Evolutionary conservation across 2,797 vertebrate species (phyloP), one percentile per base, ranked within the genome.

Genomic region (Coccyzus lansbergi): DNA sequence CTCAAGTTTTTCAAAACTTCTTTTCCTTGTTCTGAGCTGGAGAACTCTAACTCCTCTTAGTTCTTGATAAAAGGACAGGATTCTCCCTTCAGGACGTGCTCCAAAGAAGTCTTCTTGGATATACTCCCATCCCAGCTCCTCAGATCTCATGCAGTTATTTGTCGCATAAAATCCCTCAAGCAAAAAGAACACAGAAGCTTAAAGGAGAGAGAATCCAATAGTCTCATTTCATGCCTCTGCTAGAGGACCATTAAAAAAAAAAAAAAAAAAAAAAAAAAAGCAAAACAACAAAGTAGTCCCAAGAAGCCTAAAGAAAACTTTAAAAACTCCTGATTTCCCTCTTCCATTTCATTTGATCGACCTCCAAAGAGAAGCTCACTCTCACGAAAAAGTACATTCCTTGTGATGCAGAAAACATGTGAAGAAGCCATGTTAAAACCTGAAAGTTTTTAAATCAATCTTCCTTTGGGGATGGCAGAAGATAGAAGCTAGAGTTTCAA

Each of bases 161-260:
- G 64, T 92, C 83, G 78, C 31, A 46, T 88, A 74, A 94, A 93
- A 84, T 53, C 67, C 70, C 74, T 40, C 81, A 33, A 63, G 81
- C 8, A 75, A 84, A 86, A 86, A 67, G 12, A 75, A 63, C 60
- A 77, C 19, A 67, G 36, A 77, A 55, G 49, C 48, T 63, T 67
- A 62, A 10, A 90, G 58, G 28, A 19, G 72, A 64, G 86, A 67
- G 19, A 63, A 83, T 7, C 51, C 19, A 69, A 29, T 42, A 65
- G 64, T 20, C 10, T 44, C 3, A 55, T 70, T 83, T 77, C 69
- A 81, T 12, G 44, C 9, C 40, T 83, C 53, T 83, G 22, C 7
- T 86, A 58, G 70, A 28, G 95, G 31, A 70, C 7, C 5, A 42
- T 21, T 16, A 9, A 46, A 52, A 78, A 4, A 31, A 51, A n/a